Percentiles rank a stretch among this genome's conserved stretches.
Evolutionary conservation across 2,113 vertebrate species (phyloP).

Genomic region (Muntiacus reevesi): DNA sequence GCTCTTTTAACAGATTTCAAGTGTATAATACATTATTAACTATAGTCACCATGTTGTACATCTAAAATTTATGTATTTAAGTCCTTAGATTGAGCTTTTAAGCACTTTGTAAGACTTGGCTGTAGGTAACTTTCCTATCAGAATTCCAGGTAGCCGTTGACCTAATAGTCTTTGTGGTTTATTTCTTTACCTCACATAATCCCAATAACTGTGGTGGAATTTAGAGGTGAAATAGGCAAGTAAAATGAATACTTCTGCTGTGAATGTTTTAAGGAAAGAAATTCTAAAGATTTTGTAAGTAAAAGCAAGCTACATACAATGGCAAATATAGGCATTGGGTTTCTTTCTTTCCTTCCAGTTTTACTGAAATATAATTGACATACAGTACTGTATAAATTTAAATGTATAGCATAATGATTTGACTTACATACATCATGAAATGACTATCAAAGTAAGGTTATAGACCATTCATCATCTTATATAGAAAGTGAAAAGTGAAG

Average conservation of each 20-base stretch:
- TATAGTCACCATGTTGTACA: not conserved
- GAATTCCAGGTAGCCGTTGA: conserved; percentile 9
- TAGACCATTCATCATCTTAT: not conserved
- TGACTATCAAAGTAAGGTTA: not conserved
- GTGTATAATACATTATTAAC: not conserved
- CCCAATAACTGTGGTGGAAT: not conserved
- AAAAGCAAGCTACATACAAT: not conserved
- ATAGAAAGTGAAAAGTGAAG: not conserved
- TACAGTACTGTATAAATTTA: not conserved
- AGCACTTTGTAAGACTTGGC: not conserved
- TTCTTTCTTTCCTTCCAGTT: not conserved
- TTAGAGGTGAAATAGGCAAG: not conserved
- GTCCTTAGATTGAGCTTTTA: conserved; percentile 21
- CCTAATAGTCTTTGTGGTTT: conserved; percentile 13
- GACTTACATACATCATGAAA: not conserved
- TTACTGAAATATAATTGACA: not conserved
- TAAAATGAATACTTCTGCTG: not conserved
- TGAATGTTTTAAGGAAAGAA: not conserved
- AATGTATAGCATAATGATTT: not conserved
- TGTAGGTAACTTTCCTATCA: not conserved
- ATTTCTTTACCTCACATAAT: not conserved
- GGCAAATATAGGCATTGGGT: not conserved
- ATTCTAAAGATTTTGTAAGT: not conserved
- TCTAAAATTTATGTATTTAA: not conserved
- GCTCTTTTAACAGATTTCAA: not conserved